Evolutionary conservation across 2,888 invertebrate species (phyloP).

Genomic region (Flabesymbios commensalis): DNA sequence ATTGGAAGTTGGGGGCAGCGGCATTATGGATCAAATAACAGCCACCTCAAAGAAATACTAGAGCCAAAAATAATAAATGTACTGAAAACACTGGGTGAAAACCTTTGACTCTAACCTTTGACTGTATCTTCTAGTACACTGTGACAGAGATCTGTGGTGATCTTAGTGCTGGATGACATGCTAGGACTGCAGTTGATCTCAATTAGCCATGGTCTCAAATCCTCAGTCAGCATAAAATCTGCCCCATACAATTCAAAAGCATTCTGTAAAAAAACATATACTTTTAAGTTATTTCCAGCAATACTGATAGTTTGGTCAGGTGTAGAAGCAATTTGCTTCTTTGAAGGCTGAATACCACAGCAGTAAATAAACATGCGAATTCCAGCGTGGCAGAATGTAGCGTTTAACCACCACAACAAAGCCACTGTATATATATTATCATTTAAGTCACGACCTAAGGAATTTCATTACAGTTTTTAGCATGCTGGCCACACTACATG

Average conservation of each 20-base stretch:
- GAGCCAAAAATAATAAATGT: no score
- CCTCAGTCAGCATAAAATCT: slow-evolving; percentile 85
- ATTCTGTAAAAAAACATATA: slow-evolving; percentile 66
- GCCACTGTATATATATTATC: no score
- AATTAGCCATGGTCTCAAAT: slow-evolving; percentile 81
- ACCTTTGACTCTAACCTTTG: slow-evolving; percentile 76
- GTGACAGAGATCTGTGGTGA: slow-evolving; percentile 82
- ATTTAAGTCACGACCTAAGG: no score
- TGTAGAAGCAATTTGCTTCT: not conserved
- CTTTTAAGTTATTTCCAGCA: not conserved
- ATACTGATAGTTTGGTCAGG: not conserved
- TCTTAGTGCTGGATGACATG: slow-evolving; percentile 80
- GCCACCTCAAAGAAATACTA: no score
- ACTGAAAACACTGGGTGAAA: no score
- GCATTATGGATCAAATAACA: no score
- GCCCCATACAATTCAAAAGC: slow-evolving; percentile 90
- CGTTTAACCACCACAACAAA: no score
- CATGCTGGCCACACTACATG: no score
- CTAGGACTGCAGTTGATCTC: slow-evolving; percentile 90
- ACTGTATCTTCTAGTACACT: slow-evolving; percentile 81
- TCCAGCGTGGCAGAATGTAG: no score
- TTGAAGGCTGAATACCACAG: not conserved
- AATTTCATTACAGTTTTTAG: no score
- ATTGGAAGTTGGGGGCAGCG: no score
- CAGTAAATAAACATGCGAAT: no score